These are phyloP conservation scores for Saxidomus purpurata DNA, from an alignment of 1,140 invertebrate species.

Conservation along the genomic window DNA sequence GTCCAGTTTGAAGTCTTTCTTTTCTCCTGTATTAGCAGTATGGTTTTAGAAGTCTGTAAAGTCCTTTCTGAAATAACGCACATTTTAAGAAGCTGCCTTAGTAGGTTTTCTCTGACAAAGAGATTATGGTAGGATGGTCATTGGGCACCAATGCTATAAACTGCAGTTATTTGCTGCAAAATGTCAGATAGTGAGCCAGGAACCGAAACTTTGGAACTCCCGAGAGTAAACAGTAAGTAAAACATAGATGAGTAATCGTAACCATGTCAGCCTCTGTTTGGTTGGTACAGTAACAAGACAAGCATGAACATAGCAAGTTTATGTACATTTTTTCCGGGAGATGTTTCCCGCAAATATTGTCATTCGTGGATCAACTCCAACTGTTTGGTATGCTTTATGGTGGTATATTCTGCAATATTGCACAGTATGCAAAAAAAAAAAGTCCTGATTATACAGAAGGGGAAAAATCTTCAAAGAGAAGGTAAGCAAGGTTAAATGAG, in stretches of 20 bases:
- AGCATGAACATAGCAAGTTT: neutral
- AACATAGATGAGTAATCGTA: neutral
- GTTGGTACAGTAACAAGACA: constrained; percentile 1
- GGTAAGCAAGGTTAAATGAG: neutral
- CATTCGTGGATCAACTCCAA: constrained; percentile 22
- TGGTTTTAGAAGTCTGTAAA: no score
- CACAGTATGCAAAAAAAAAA: neutral
- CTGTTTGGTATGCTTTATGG: neutral
- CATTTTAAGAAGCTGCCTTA: no score
- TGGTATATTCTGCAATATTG: no score
- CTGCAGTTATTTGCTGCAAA: no score
- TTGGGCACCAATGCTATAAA: no score
- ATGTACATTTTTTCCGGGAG: neutral
- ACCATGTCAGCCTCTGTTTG: neutral
- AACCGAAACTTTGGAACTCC: neutral
- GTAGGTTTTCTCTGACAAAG: no score
- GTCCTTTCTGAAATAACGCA: no score
- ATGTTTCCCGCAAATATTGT: neutral
- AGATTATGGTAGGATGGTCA: no score
- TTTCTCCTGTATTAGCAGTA: no score
- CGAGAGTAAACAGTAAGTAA: neutral
- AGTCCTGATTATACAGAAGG: neutral
- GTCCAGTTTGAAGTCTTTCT: no score
- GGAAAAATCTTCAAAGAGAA: neutral
- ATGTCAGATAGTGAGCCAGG: neutral